A percentile compares a stretch with the other conserved stretches of the same genome.
phyloP scores from a whole-genome alignment of 2,888 invertebrate genomes.

The Gymnocheta viridis region DNA sequence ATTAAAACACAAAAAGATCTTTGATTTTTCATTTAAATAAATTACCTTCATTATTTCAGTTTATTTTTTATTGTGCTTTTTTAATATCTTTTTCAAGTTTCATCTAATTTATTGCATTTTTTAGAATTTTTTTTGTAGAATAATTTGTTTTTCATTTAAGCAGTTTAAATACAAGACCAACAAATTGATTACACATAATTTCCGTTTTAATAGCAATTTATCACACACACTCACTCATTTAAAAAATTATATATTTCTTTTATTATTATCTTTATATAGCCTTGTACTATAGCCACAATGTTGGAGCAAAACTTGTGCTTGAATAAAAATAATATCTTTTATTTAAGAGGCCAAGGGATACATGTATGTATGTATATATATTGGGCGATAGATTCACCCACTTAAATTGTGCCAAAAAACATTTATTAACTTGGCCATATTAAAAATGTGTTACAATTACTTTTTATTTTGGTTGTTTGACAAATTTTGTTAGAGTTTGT shows the following conservation, averaged over 20 bases:
- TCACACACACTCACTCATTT: not conserved
- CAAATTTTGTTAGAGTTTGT: slow-evolving; percentile 2
- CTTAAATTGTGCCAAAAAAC: slow-evolving; percentile 61
- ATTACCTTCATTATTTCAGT: slow-evolving; percentile 2
- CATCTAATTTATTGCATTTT: not conserved
- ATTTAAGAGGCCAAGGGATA: not conserved
- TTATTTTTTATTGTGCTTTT: not conserved
- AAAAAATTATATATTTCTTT: not conserved
- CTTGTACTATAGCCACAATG: not conserved
- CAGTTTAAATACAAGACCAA: slow-evolving; percentile 7
- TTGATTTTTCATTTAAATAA: not conserved
- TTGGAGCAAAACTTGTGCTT: not conserved
- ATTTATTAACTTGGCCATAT: slow-evolving; percentile 61
- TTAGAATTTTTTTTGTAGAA: not conserved
- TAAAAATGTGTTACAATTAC: slow-evolving; percentile 30
- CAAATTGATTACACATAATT: slow-evolving; percentile 57
- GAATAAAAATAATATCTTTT: not conserved
- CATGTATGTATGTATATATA: no score
- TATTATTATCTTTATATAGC: slow-evolving; percentile 11
- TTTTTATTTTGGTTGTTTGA: slow-evolving; percentile 18
- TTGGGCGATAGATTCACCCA: slow-evolving; percentile 48
- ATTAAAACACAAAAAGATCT: slow-evolving; percentile 6
- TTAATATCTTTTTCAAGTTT: not conserved
- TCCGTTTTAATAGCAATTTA: slow-evolving; percentile 38
- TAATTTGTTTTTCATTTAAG: slow-evolving; percentile 9